phyloP scores from a whole-genome alignment of 2,888 invertebrate species.

The Diarsia brunnea region DNA sequence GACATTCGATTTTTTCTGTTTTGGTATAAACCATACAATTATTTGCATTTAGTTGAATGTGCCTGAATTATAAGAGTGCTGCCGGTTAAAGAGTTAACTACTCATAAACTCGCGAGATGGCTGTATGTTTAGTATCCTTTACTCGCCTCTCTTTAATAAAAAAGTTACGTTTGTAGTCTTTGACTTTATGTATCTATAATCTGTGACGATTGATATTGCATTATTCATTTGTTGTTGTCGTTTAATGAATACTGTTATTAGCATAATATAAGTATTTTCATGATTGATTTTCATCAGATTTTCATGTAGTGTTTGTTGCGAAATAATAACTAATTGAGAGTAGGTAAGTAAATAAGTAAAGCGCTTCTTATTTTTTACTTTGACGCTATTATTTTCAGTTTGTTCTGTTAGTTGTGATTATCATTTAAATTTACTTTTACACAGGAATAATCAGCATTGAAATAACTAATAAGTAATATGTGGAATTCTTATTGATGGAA shows the following conservation, averaged over 20 bases:
- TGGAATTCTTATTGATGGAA: conserved; percentile 20
- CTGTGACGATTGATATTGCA: not conserved
- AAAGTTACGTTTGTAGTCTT: no score
- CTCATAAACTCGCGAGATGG: no score
- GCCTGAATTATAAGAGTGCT: no score
- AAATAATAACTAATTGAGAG: conserved; percentile 30
- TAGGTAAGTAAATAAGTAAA: conserved; percentile 41
- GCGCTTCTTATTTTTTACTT: conserved; percentile 57
- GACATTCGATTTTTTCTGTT: no score
- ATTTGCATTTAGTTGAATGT: no score
- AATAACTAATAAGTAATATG: conserved; percentile 46
- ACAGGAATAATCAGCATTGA: conserved; percentile 45
- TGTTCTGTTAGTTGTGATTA: conserved; percentile 41
- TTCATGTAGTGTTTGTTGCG: conserved; percentile 26
- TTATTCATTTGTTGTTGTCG: conserved; percentile 6
- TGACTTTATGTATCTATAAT: not conserved
- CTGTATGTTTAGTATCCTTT: no score
- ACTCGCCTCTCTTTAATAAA: no score
- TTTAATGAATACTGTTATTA: no score
- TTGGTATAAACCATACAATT: no score
- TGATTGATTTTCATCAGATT: not conserved
- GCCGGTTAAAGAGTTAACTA: no score
- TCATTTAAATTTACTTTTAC: conserved; percentile 17
- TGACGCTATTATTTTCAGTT: conserved; percentile 58
- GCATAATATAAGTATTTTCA: not conserved